Percentiles rank a stretch among this genome's conserved stretches.
phyloP scores from a whole-genome alignment of 2,888 invertebrate species.

The Ornithoptera alexandrae region DNA sequence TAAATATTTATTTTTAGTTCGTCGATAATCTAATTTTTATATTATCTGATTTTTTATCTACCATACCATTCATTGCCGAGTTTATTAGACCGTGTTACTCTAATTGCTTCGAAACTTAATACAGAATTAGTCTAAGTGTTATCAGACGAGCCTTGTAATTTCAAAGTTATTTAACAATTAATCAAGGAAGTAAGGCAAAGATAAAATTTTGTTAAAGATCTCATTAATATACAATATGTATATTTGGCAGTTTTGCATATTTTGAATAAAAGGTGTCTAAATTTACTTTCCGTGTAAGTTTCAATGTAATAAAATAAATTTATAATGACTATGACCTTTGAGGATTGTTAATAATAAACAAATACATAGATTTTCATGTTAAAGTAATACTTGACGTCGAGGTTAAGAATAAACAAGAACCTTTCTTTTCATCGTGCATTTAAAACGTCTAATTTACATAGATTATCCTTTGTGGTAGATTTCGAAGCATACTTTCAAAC shows the following conservation, averaged over 20 bases:
- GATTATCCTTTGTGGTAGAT: background rate
- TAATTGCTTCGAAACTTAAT: conserved; percentile 4
- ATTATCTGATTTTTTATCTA: conserved; percentile 8
- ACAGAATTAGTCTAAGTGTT: conserved; percentile 10
- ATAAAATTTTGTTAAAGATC: background rate
- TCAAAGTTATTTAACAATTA: conserved; percentile 5
- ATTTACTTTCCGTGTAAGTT: background rate
- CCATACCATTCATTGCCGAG: background rate
- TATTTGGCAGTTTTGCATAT: background rate
- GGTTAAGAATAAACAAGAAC: too few species aligned
- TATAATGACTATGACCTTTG: too few species aligned
- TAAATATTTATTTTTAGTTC: conserved; percentile 21
- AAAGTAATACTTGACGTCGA: too few species aligned
- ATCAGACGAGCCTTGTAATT: conserved; percentile 6
- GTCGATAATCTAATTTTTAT: background rate
- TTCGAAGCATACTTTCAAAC: background rate
- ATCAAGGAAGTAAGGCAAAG: conserved; percentile 12
- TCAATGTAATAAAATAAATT: too few species aligned
- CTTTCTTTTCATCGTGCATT: too few species aligned
- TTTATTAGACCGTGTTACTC: conserved; percentile 15
- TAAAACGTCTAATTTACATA: too few species aligned
- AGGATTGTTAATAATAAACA: too few species aligned
- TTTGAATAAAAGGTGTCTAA: background rate
- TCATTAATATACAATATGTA: background rate
- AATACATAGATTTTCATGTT: too few species aligned